phyloP scores from a whole-genome alignment of 2,113 vertebrate species.

The Delphinapterus leucas region DNA sequence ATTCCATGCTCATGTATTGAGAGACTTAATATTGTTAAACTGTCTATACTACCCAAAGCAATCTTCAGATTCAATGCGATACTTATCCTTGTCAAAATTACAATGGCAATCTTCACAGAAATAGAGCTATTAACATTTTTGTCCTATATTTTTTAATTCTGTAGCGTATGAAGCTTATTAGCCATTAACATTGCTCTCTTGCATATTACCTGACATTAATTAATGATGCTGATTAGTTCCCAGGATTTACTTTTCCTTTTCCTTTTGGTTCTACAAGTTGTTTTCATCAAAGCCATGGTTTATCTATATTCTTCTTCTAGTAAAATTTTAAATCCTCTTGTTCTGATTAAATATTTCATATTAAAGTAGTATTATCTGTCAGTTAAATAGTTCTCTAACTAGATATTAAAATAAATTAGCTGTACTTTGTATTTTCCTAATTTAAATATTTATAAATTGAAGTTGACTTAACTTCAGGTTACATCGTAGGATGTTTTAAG shows the following conservation, averaged over 20 bases:
- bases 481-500: neutral
- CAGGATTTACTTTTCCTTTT: neutral
- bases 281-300: neutral
- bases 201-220: neutral
- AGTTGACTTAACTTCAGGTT: neutral
- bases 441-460: neutral
- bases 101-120: neutral
- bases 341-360: neutral
- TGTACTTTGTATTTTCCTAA: neutral
- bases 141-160: neutral
- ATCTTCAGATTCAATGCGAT: neutral
- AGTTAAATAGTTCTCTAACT: neutral
- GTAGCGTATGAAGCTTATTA: neutral
- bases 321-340: neutral
- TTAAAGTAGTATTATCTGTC: neutral
- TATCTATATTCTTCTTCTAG: neutral
- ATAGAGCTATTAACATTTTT: neutral
- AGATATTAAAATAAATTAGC: neutral
- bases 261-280: neutral
- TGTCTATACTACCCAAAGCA: too few species aligned
- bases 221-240: neutral
- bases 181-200: neutral
- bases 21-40: too few species aligned
- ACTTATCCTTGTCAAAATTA: neutral
- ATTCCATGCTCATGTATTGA: too few species aligned